Evolutionary conservation across 2,888 invertebrate genomes (phyloP).

Genomic region (Drosophila gaucha): DNA sequence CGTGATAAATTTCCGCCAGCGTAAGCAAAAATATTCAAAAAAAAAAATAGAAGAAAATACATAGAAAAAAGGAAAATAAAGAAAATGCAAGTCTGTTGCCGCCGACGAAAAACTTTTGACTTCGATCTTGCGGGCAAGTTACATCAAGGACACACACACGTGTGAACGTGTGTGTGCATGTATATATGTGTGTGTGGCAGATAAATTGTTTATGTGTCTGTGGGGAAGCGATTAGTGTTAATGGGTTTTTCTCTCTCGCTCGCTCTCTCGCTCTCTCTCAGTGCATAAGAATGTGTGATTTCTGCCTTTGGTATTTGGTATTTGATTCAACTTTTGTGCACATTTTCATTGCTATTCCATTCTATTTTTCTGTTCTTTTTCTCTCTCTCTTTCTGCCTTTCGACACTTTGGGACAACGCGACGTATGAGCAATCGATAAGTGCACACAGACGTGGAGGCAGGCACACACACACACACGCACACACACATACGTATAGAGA

Average conservation of each 20-base stretch:
- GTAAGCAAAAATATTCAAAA: slow-evolving; percentile 75
- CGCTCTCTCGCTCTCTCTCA: neutral
- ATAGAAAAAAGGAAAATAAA: slow-evolving; percentile 10
- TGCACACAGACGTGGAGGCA: slow-evolving; percentile 56
- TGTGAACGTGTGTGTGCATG: slow-evolving; percentile 36
- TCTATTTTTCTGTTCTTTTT: slow-evolving; percentile 24
- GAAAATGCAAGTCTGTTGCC: slow-evolving; percentile 64
- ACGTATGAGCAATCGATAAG: slow-evolving; percentile 76
- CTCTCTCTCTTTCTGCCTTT: slow-evolving; percentile 29
- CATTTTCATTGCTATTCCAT: slow-evolving; percentile 63
- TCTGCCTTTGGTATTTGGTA: slow-evolving; percentile 65
- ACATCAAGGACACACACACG: slow-evolving; percentile 45
- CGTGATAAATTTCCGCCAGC: slow-evolving; percentile 78
- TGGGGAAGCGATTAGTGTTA: slow-evolving; percentile 82
- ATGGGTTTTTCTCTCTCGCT: slow-evolving; percentile 64
- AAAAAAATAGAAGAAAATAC: slow-evolving; percentile 9
- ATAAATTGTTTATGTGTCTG: slow-evolving; percentile 82
- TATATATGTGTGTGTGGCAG: slow-evolving; percentile 58
- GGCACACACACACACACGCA: neutral
- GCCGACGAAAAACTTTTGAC: slow-evolving; percentile 57
- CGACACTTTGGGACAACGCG: slow-evolving; percentile 67
- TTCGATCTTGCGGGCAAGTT: slow-evolving; percentile 73
- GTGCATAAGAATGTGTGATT: slow-evolving; percentile 71
- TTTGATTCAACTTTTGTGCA: slow-evolving; percentile 71
- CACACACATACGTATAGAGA: slow-evolving; percentile 43